phyloP scores from a whole-genome alignment of 2,888 invertebrate species.

The Panzeria rudis region DNA sequence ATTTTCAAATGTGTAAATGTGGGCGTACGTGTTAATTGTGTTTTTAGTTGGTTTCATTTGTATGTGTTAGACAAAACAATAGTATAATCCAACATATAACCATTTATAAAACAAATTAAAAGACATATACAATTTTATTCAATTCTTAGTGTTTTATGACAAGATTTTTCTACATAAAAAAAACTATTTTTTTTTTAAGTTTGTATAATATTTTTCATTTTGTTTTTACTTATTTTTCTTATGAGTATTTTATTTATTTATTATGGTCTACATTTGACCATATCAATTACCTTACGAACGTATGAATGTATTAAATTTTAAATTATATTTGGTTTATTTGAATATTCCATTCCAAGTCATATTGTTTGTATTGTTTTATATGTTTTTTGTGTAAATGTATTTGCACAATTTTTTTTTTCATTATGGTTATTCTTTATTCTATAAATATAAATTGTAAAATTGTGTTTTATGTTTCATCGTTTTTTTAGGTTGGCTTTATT shows the following conservation, averaged over 20 bases:
- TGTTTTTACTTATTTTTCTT: conserved; percentile 23
- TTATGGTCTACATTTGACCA: conserved; percentile 57
- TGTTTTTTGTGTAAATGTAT: conserved; percentile 46
- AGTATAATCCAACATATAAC: conserved; percentile 15
- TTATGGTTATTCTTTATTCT: conserved; percentile 25
- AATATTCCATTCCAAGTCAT: conserved; percentile 45
- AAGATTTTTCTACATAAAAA: conserved; percentile 52
- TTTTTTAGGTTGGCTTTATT: conserved; percentile 25
- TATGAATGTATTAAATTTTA: conserved; percentile 48
- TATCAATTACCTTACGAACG: conserved; percentile 57
- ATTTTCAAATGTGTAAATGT: background rate
- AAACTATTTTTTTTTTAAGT: conserved; percentile 5
- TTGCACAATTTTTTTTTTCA: conserved; percentile 20
- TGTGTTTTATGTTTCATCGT: conserved; percentile 35
- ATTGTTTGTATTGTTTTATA: conserved; percentile 3
- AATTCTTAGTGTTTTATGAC: conserved; percentile 40
- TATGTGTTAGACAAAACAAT: conserved; percentile 13
- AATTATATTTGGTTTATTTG: conserved; percentile 55
- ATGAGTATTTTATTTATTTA: conserved; percentile 53
- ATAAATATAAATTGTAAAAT: conserved; percentile 65
- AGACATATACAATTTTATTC: conserved; percentile 25
- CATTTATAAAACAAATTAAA: conserved; percentile 44
- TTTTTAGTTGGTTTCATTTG: background rate
- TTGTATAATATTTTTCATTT: conserved; percentile 10
- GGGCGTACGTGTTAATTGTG: background rate